Evolutionary conservation across 1,140 invertebrate species (phyloP).

Genomic region (Teleogryllus occipitalis): DNA sequence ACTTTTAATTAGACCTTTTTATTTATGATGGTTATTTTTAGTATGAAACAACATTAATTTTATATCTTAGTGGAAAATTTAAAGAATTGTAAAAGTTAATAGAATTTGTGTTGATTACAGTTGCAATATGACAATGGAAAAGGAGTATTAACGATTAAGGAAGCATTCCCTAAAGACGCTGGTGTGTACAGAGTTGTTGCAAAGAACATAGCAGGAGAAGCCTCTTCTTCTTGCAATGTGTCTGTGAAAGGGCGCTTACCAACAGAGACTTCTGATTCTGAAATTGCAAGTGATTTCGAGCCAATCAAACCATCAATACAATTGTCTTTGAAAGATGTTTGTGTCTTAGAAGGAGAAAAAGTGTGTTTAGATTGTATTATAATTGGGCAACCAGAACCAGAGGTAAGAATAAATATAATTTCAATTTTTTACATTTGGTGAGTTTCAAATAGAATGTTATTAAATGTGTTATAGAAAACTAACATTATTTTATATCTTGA

Average conservation of each 20-base stretch:
- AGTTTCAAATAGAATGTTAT: background rate
- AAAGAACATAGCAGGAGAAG: conserved; percentile 55
- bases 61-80: too few relatives aligned
- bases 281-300: conserved; percentile 59
- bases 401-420: conserved; percentile 41
- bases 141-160: conserved; percentile 54
- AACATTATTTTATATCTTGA: conserved; percentile 5
- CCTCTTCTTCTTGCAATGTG: conserved; percentile 52
- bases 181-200: conserved; percentile 57
- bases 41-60: too few relatives aligned
- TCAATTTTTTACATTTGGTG: background rate
- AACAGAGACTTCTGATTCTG: conserved; percentile 64
- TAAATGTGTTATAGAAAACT: background rate
- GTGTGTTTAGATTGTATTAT: conserved; percentile 72
- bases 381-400: conserved; percentile 76
- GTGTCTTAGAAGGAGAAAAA: conserved; percentile 59
- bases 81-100: too few relatives aligned
- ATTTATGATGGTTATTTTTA: too few relatives aligned
- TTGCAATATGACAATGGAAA: conserved; percentile 49
- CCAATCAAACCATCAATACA: conserved; percentile 64
- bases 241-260: conserved; percentile 59
- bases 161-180: conserved; percentile 62
- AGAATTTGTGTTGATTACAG: conserved; percentile 30
- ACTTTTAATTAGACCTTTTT: too few relatives aligned
- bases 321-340: conserved; percentile 56